phyloP scores from a whole-genome alignment of 2,113 vertebrate genomes.

The Galeopterus variegatus region DNA sequence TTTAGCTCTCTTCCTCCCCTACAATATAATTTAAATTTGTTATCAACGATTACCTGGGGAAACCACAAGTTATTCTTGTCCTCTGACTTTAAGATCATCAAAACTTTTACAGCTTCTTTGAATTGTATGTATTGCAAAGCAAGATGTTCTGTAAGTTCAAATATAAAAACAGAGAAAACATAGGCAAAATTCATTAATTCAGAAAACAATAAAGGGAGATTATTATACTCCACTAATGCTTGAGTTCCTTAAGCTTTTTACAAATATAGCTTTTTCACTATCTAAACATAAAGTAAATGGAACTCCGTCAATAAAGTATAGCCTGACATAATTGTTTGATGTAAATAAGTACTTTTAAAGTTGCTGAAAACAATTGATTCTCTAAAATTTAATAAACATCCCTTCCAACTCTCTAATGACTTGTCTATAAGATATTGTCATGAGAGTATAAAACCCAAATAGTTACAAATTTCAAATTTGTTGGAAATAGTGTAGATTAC shows the following conservation, averaged over 20 bases:
- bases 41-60: not conserved
- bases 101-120: not conserved
- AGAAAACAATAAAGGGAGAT: not conserved
- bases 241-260: not conserved
- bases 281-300: slow-evolving; percentile 12
- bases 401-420: not conserved
- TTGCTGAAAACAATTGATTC: not conserved
- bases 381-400: not conserved
- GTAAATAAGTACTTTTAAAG: not conserved
- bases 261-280: not conserved
- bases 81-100: not conserved
- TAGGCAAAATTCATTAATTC: not conserved
- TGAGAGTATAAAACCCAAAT: not conserved
- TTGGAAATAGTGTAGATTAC: not conserved
- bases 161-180: not conserved
- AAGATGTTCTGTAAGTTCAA: slow-evolving; percentile 19
- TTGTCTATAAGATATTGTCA: not conserved
- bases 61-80: not conserved
- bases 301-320: not conserved
- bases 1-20: not conserved
- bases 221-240: not conserved
- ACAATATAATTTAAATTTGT: not conserved
- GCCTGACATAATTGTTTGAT: not conserved
- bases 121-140: not conserved
- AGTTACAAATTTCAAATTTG: not conserved